A percentile compares a stretch with the other conserved stretches of the same genome.
These are phyloP conservation scores for Epinotia brunnichana DNA, from an alignment of 2,888 invertebrate species.

Conservation along the genomic window DNA sequence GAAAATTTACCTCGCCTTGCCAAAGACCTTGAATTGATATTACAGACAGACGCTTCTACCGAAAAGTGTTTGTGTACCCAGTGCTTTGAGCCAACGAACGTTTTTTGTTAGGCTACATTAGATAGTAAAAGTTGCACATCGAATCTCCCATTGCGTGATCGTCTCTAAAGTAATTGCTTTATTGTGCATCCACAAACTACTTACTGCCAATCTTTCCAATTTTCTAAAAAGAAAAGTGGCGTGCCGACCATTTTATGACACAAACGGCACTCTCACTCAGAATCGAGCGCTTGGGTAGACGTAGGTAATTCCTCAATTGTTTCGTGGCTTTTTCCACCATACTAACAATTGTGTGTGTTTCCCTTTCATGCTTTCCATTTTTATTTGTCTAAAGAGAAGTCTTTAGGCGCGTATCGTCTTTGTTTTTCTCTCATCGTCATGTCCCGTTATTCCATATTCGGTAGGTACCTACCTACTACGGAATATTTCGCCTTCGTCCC, in stretches of 20 bases:
- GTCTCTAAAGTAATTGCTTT: slow-evolving; percentile 26
- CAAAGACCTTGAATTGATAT: not conserved
- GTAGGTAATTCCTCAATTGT: slow-evolving; percentile 33
- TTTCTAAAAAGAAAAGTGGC: slow-evolving; percentile 39
- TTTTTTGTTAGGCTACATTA: not conserved
- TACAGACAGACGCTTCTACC: not conserved
- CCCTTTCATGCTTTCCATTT: slow-evolving; percentile 29
- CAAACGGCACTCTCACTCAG: slow-evolving; percentile 22
- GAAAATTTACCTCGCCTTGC: not conserved
- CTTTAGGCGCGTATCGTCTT: not conserved
- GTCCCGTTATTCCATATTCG: slow-evolving; percentile 32
- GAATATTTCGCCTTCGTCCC: slow-evolving; percentile 23
- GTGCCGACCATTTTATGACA: slow-evolving; percentile 8
- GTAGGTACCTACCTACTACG: no score
- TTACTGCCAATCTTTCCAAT: slow-evolving; percentile 20
- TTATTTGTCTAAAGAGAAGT: not conserved
- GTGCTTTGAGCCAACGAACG: not conserved
- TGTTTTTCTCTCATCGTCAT: not conserved
- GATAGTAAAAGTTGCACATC: slow-evolving; percentile 17
- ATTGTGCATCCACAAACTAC: slow-evolving; percentile 23
- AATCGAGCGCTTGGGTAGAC: slow-evolving; percentile 6
- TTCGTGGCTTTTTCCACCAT: slow-evolving; percentile 6
- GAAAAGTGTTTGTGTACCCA: not conserved
- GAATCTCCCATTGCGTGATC: slow-evolving; percentile 17
- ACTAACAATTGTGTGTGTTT: slow-evolving; percentile 29